phyloP scores from a whole-genome alignment of 2,888 invertebrate species.

The Salpingus planirostris region DNA sequence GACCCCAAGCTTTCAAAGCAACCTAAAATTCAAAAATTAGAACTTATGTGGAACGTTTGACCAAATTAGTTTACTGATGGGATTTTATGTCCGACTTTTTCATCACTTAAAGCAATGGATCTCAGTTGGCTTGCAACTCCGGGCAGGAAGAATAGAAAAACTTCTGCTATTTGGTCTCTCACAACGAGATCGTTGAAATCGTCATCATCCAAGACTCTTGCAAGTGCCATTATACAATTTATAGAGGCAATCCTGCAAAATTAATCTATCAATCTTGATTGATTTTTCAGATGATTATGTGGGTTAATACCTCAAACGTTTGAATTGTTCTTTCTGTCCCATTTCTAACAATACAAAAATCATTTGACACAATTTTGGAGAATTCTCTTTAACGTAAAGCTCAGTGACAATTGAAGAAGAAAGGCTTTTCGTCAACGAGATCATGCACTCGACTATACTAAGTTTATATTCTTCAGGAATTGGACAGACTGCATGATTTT shows the following conservation, averaged over 20 bases:
- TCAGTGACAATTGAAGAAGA: constrained; percentile 45
- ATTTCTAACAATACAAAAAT: constrained; percentile 57
- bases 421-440: constrained; percentile 43
- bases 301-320: constrained; percentile 49
- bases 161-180: constrained; percentile 46
- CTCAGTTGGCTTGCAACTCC: constrained; percentile 53
- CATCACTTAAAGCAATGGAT: constrained; percentile 47
- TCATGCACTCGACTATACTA: constrained; percentile 48
- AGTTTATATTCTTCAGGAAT: constrained; percentile 57
- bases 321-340: constrained; percentile 56
- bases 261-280: constrained; percentile 3
- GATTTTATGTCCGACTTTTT: constrained; percentile 55
- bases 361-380: constrained; percentile 54
- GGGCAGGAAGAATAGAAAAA: constrained; percentile 54
- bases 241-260: constrained; percentile 44
- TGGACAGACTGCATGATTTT: constrained; percentile 47
- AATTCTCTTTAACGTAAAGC: constrained; percentile 50
- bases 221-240: constrained; percentile 54
- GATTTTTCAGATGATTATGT: background rate
- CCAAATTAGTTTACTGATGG: constrained; percentile 44
- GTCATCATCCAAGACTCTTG: constrained; percentile 49
- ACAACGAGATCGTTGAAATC: constrained; percentile 47
- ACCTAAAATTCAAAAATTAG: constrained; percentile 30
- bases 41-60: background rate
- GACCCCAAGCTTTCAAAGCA: constrained; percentile 41